These are phyloP conservation scores for Sycophila sp. DNA, from an alignment of 1,140 invertebrate species.

Conservation along the genomic window DNA sequence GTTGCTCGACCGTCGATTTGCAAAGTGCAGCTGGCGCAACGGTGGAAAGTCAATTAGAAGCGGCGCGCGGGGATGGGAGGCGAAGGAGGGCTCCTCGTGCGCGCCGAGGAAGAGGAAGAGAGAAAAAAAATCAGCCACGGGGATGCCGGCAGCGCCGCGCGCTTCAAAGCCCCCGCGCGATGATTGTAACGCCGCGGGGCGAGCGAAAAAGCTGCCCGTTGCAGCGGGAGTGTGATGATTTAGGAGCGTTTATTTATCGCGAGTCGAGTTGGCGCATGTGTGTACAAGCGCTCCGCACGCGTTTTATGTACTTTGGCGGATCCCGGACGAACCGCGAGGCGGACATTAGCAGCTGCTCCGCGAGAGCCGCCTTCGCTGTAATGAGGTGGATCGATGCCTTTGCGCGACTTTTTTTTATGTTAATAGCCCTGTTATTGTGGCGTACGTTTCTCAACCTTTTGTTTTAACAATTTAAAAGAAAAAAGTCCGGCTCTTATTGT, in stretches of 20 bases:
- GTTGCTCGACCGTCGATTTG: too few species aligned
- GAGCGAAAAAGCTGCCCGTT: not conserved
- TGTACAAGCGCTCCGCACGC: not conserved
- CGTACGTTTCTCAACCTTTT: too few species aligned
- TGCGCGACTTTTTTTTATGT: too few species aligned
- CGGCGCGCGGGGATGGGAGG: not conserved
- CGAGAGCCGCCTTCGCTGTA: too few species aligned
- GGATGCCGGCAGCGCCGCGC: too few species aligned
- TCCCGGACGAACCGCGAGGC: not conserved
- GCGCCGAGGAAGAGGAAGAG: too few species aligned
- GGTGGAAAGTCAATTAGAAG: constrained; percentile 33
- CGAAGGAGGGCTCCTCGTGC: too few species aligned
- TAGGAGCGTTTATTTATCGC: constrained; percentile 30
- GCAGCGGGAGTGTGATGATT: constrained; percentile 8
- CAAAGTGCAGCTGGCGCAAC: not conserved
- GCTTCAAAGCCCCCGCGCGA: constrained; percentile 3
- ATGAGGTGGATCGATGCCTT: too few species aligned
- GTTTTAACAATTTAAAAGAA: too few species aligned
- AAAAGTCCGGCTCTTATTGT: too few species aligned
- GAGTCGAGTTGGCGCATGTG: constrained; percentile 5
- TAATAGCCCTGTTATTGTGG: too few species aligned
- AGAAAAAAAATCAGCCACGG: too few species aligned
- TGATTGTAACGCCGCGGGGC: not conserved
- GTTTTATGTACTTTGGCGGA: constrained; percentile 25
- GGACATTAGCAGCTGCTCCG: not conserved